Percentiles rank a stretch among this genome's conserved stretches.
Conservation (phyloP, 2,888 invertebrate genomes). For the Tupiocoris notatus region DNA sequence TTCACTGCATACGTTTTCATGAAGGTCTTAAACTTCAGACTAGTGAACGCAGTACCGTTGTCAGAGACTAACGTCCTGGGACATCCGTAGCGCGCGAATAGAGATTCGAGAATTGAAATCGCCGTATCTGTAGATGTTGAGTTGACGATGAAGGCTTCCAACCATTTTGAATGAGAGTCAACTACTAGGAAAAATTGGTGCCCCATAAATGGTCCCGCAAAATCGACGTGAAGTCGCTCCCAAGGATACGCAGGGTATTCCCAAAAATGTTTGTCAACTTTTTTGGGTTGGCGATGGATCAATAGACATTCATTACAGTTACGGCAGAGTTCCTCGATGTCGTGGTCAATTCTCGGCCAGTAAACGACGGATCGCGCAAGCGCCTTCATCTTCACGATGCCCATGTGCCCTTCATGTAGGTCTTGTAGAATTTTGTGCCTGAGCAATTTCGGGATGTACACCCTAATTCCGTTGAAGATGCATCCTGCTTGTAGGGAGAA, state of each 20-base stretch:
- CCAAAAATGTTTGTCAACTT: slow-evolving; percentile 17
- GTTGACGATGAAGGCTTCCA: slow-evolving; percentile 9
- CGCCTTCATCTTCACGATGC: slow-evolving; percentile 32
- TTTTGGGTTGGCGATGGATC: background rate
- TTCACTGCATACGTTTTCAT: background rate
- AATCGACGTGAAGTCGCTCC: slow-evolving; percentile 15
- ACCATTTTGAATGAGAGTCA: slow-evolving; percentile 19
- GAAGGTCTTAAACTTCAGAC: slow-evolving; percentile 1
- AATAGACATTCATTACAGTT: background rate
- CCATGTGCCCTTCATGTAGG: background rate
- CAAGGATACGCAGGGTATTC: slow-evolving; percentile 19
- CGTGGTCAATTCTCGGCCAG: slow-evolving; percentile 16
- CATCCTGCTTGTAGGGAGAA: slow-evolving; percentile 18
- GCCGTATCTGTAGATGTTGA: slow-evolving; percentile 1
- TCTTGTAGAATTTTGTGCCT: too few relatives aligned
- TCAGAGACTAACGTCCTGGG: slow-evolving; percentile 19
- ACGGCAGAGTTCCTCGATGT: slow-evolving; percentile 4
- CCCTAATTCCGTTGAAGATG: slow-evolving; percentile 20
- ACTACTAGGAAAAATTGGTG: slow-evolving; percentile 14
- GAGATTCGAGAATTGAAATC: background rate
- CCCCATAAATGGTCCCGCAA: slow-evolving; percentile 14
- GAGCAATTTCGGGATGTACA: slow-evolving; percentile 24
- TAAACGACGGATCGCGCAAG: slow-evolving; percentile 11
- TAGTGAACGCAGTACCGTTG: slow-evolving; percentile 24
- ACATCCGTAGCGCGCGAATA: slow-evolving; percentile 20